A percentile compares a stretch with the other conserved stretches of the same genome.
These are phyloP conservation scores for Tokudaia muenninki DNA, from an alignment of 2,797 vertebrate genomes.

Conservation along the genomic window DNA sequence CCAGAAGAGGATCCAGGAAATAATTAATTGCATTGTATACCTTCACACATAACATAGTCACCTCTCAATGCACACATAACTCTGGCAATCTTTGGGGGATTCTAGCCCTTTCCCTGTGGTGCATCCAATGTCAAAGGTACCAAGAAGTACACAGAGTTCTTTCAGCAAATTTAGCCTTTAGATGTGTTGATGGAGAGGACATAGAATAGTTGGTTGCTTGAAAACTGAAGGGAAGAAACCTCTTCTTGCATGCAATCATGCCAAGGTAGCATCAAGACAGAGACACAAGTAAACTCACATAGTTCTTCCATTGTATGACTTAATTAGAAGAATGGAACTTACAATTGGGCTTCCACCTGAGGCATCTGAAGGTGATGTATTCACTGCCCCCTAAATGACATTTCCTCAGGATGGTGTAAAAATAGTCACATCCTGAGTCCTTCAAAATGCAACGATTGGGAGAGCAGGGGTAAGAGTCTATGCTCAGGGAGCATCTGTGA, in stretches of 20 bases:
- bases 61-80: neutral
- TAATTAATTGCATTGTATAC: neutral
- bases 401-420: neutral
- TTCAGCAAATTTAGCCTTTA: neutral
- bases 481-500: rapidly evolving
- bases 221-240: neutral
- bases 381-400: neutral
- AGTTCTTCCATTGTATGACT: neutral
- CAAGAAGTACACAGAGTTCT: neutral
- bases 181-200: neutral
- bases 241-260: rapidly evolving
- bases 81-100: neutral
- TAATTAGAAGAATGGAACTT: neutral
- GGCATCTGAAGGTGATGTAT: neutral
- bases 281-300: neutral
- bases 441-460: neutral
- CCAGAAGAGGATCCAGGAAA: neutral
- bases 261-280: neutral
- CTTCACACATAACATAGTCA: too few relatives aligned
- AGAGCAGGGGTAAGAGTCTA: neutral
- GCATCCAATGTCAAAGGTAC: too few relatives aligned
- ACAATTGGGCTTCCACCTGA: neutral
- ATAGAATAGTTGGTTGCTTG: neutral
- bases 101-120: rapidly evolving
- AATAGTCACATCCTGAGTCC: neutral